Evolutionary conservation across 1,140 invertebrate genomes (phyloP).

Genomic region (Brachionus asplanchnoidis): DNA sequence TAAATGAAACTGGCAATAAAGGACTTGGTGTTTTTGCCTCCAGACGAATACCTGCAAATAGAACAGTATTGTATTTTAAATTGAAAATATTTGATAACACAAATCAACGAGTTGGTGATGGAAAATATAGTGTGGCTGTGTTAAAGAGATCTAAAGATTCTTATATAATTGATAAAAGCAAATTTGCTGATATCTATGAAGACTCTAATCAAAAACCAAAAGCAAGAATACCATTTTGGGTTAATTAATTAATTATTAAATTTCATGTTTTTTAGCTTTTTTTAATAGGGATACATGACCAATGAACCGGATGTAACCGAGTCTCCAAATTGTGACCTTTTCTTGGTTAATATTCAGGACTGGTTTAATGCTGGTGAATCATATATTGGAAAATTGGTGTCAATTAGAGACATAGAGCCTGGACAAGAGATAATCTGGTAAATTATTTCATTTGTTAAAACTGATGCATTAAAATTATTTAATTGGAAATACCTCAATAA

Average conservation of each 20-base stretch:
- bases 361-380: not conserved
- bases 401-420: not conserved
- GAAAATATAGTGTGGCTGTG: not conserved
- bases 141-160: not conserved
- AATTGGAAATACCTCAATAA: too few species aligned
- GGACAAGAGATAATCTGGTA: not conserved
- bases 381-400: not conserved
- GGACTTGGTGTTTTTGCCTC: not conserved
- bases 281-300: not conserved
- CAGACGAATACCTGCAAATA: not conserved
- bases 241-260: not conserved
- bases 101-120: not conserved
- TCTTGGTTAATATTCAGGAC: not conserved
- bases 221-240: not conserved
- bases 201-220: not conserved
- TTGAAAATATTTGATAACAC: not conserved
- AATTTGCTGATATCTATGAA: not conserved
- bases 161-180: not conserved
- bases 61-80: not conserved
- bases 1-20: not conserved
- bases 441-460: too few species aligned
- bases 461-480: too few species aligned
- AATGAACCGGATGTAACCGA: not conserved
- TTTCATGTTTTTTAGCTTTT: not conserved
- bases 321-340: not conserved